Evolutionary conservation across 2,888 invertebrate species (phyloP).

Genomic region (Machimus rusticus): DNA sequence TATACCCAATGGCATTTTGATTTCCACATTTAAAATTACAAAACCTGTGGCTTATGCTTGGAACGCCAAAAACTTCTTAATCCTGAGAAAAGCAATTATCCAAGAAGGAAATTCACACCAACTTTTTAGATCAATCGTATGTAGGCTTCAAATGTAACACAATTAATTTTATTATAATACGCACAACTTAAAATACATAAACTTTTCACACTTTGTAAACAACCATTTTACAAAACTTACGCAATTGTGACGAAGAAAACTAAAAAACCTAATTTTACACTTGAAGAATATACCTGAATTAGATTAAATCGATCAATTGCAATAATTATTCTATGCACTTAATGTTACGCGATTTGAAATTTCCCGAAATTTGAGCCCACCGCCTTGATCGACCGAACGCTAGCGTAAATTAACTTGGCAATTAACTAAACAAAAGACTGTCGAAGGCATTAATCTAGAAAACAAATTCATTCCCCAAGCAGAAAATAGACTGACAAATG

Average conservation of each 20-base stretch:
- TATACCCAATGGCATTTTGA: too few species aligned
- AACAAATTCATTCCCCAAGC: neutral
- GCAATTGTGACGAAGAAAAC: neutral
- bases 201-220: neutral
- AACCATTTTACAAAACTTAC: neutral
- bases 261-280: neutral
- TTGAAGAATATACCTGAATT: neutral
- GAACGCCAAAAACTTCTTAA: too few species aligned
- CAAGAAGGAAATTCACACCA: neutral
- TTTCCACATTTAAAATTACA: too few species aligned
- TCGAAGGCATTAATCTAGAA: slow-evolving; percentile 33
- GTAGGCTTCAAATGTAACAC: too few species aligned
- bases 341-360: neutral
- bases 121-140: too few species aligned
- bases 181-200: neutral
- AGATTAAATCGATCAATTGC: neutral
- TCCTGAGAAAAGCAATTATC: too few species aligned
- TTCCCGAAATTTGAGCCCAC: neutral
- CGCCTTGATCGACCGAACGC: neutral
- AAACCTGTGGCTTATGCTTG: too few species aligned
- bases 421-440: neutral
- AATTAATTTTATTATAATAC: too few species aligned
- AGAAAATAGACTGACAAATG: neutral
- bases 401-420: neutral
- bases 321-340: neutral